These are phyloP conservation scores for Cryptocheilus praepositus DNA, from an alignment of 2,888 invertebrate species.

Conservation along the genomic window DNA sequence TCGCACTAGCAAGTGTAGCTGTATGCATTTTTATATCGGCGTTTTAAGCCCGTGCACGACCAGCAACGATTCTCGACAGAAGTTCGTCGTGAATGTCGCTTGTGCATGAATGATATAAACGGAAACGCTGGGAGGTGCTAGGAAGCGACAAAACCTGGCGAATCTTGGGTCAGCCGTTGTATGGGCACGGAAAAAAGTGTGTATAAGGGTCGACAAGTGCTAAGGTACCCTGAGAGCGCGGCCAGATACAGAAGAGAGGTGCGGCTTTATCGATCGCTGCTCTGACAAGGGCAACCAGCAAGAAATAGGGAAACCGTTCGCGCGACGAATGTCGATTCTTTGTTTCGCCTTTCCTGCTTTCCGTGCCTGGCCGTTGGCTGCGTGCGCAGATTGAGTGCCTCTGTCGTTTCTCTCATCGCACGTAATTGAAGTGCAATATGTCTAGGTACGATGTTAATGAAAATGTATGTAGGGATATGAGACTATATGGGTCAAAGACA, in stretches of 20 bases:
- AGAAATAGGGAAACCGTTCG: constrained; percentile 58
- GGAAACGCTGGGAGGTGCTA: no score
- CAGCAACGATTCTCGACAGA: neutral
- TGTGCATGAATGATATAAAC: no score
- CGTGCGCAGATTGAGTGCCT: neutral
- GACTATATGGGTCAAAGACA: constrained; percentile 1
- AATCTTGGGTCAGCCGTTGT: constrained; percentile 15
- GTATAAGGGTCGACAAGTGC: constrained; percentile 40
- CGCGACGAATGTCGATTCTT: constrained; percentile 51
- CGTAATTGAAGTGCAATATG: no score
- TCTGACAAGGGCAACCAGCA: constrained; percentile 56
- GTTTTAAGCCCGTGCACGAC: no score
- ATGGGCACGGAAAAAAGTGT: constrained; percentile 28
- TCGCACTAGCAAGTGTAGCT: neutral
- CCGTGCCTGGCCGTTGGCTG: constrained; percentile 12
- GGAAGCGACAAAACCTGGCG: neutral
- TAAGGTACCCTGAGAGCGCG: constrained; percentile 39
- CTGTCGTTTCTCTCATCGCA: no score
- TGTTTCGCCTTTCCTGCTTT: constrained; percentile 36
- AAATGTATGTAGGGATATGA: no score
- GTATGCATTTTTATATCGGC: no score
- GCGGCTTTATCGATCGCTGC: constrained; percentile 55
- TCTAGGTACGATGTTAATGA: no score
- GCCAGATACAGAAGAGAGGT: constrained; percentile 10
- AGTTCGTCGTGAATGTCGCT: neutral